Evolutionary conservation across 2,797 vertebrate species (phyloP).

Genomic region (Eptatretus atami): DNA sequence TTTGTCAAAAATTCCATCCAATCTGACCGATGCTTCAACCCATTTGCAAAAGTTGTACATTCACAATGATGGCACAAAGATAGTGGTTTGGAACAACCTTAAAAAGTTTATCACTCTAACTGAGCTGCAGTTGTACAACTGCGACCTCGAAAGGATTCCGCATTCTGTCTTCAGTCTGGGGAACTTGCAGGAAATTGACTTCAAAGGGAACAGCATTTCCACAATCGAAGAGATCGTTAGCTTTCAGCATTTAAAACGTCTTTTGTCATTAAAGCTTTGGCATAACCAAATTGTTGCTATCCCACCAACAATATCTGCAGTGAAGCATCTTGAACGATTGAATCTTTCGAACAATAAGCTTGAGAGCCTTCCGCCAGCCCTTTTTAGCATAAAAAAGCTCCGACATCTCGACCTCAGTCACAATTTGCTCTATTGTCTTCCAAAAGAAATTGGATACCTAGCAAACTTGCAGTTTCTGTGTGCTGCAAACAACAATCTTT

Average conservation of each 20-base stretch:
- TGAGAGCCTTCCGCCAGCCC: constrained; percentile 41
- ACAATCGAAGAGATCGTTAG: constrained; percentile 94
- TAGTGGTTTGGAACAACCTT: constrained; percentile 73
- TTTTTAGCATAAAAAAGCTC: constrained; percentile 71
- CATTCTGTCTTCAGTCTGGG: constrained; percentile 87
- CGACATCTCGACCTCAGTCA: constrained; percentile 66
- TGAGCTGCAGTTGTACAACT: constrained; percentile 71
- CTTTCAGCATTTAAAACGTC: constrained; percentile 85
- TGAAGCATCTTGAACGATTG: constrained; percentile 73
- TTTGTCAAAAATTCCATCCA: constrained; percentile 89
- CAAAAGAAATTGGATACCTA: constrained; percentile 46
- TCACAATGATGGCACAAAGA: constrained; percentile 87
- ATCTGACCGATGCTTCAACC: constrained; percentile 75
- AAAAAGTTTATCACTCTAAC: constrained; percentile 94
- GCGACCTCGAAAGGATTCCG: constrained; percentile 81
- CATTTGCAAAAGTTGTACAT: constrained; percentile 67
- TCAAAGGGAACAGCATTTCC: constrained; percentile 80
- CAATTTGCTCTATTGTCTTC: constrained; percentile 46
- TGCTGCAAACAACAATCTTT: constrained; percentile 65
- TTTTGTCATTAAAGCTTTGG: constrained; percentile 84
- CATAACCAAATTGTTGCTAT: constrained; percentile 89
- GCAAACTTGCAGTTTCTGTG: constrained; percentile 79
- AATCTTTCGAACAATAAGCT: constrained; percentile 93
- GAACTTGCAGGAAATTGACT: constrained; percentile 75
- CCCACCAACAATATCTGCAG: constrained; percentile 57